These are phyloP conservation scores for Mesocricetus auratus DNA, from an alignment of 2,113 vertebrate species.

Conservation along the genomic window DNA sequence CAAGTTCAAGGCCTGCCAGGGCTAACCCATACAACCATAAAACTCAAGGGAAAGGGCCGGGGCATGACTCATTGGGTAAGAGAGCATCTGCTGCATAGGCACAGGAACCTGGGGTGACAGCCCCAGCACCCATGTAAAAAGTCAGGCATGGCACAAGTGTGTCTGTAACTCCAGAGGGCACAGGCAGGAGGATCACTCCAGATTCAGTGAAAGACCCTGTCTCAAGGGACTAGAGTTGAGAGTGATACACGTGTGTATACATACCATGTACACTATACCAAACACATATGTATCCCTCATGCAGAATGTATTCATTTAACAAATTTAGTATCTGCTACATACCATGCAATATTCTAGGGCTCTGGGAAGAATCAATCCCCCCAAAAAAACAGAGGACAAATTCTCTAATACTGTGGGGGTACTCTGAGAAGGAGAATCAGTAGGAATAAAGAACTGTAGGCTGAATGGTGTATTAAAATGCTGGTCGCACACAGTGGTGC, in stretches of 20 bases:
- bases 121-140: no score
- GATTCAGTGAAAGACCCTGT: background rate
- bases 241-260: background rate
- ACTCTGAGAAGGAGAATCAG: background rate
- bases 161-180: background rate
- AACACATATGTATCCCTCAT: background rate
- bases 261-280: background rate
- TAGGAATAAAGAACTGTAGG: background rate
- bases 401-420: background rate
- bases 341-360: conserved; percentile 2
- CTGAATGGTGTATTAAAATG: background rate
- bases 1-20: background rate
- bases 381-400: conserved; percentile 24
- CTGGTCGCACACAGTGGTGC: background rate
- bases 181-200: background rate
- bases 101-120: background rate
- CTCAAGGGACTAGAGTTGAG: background rate
- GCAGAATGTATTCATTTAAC: conserved; percentile 42
- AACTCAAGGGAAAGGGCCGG: background rate
- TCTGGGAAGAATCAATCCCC: conserved; percentile 4
- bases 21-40: background rate
- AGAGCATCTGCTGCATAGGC: background rate
- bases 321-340: background rate
- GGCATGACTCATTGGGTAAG: background rate
- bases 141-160: background rate